A percentile compares a stretch with the other conserved stretches of the same genome.
Conservation (phyloP, 2,888 invertebrate species). For the Oasisia sp. region DNA sequence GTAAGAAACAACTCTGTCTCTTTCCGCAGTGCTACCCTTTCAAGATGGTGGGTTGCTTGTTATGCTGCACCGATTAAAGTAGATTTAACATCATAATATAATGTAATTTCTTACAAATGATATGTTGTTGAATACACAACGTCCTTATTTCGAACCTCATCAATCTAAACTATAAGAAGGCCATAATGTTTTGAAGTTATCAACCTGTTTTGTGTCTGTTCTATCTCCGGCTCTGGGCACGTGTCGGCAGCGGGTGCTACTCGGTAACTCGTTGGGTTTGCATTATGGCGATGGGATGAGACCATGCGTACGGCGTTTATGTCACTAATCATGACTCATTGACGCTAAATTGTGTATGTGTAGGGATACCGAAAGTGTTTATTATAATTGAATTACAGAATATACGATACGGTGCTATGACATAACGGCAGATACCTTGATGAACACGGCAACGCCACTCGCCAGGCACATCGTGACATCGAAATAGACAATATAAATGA, state of each 20-base stretch:
- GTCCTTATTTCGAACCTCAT: not conserved
- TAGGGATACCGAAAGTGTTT: too few species aligned
- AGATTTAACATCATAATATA: not conserved
- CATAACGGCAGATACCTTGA: too few species aligned
- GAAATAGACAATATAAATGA: too few species aligned
- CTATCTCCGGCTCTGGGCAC: not conserved
- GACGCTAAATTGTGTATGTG: not conserved
- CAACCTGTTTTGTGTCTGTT: not conserved
- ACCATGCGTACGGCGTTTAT: not conserved
- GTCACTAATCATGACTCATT: not conserved
- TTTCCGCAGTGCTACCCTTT: constrained; percentile 7
- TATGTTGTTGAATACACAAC: not conserved
- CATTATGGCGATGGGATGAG: too few species aligned
- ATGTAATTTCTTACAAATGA: not conserved
- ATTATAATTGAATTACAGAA: too few species aligned
- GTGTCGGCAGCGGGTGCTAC: not conserved
- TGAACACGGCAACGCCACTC: too few species aligned
- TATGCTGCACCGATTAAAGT: not conserved
- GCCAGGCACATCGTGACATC: too few species aligned
- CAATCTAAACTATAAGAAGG: not conserved
- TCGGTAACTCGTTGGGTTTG: not conserved
- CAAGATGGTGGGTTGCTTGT: constrained; percentile 12
- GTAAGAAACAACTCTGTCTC: not conserved
- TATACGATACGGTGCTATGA: too few species aligned
- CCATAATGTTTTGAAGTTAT: not conserved